These are phyloP conservation scores for Parnassius mnemosyne DNA, from an alignment of 2,888 invertebrate species.

Conservation along the genomic window DNA sequence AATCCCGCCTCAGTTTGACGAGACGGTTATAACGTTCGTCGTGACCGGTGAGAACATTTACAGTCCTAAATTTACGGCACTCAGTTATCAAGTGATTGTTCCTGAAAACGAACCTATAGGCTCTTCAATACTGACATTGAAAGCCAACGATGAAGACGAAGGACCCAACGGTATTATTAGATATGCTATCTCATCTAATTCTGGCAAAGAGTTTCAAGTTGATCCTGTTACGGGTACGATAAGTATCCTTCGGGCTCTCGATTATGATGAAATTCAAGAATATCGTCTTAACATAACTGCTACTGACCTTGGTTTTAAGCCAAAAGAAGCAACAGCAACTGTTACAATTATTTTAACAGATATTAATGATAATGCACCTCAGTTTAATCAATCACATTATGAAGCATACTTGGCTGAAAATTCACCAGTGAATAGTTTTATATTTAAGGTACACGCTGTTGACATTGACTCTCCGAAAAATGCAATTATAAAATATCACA, in stretches of 20 bases:
- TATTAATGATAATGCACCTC: conserved; percentile 95
- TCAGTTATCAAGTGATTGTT: conserved; percentile 93
- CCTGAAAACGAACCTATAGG: conserved; percentile 95
- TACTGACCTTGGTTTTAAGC: conserved; percentile 90
- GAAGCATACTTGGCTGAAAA: conserved; percentile 92
- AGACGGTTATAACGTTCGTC: conserved; percentile 85
- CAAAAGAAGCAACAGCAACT: conserved; percentile 87
- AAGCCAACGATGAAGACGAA: conserved; percentile 90
- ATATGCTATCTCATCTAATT: conserved; percentile 91
- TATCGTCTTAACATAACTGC: conserved; percentile 94
- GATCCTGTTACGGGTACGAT: conserved; percentile 89
- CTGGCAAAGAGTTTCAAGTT: conserved; percentile 89
- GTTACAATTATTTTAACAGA: conserved; percentile 93
- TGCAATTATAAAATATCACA: conserved; percentile 90
- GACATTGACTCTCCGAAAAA: conserved; percentile 95
- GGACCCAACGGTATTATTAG: conserved; percentile 95
- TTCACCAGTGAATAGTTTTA: conserved; percentile 85
- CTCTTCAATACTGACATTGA: conserved; percentile 90
- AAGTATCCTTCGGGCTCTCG: conserved; percentile 88
- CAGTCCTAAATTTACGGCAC: conserved; percentile 90
- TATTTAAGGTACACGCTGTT: conserved; percentile 87
- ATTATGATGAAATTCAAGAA: conserved; percentile 92
- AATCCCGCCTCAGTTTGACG: conserved; percentile 91
- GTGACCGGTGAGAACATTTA: conserved; percentile 92
- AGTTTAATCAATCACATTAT: conserved; percentile 88